Evolutionary conservation across 2,888 invertebrate genomes (phyloP).

Genomic region (Mantis religiosa): DNA sequence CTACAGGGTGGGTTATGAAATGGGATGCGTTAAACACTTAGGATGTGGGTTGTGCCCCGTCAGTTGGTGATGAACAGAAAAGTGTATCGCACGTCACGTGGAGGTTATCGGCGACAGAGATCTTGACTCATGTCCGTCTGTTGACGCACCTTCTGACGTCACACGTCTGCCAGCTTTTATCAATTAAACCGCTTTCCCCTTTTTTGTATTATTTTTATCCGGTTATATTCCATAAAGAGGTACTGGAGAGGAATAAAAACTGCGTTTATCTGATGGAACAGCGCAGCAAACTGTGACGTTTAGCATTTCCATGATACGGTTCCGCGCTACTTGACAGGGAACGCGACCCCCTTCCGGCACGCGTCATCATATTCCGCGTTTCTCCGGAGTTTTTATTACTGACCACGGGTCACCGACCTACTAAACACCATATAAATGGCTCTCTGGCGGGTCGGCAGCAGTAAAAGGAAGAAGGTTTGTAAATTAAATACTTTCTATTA

Average conservation of each 20-base stretch:
- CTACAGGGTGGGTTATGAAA: too few species aligned
- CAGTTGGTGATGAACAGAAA: too few species aligned
- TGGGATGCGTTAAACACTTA: too few species aligned
- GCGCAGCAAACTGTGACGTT: neutral
- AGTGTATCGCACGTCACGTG: too few species aligned
- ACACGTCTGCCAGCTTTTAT: neutral
- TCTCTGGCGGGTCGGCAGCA: too few species aligned
- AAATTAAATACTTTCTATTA: too few species aligned
- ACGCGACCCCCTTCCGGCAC: neutral
- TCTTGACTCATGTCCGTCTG: neutral
- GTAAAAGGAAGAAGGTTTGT: too few species aligned
- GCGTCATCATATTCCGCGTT: neutral
- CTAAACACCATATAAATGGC: too few species aligned
- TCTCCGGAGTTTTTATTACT: neutral
- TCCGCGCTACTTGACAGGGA: neutral
- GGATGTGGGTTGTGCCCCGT: too few species aligned
- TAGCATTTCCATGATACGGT: neutral
- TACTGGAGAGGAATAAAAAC: neutral
- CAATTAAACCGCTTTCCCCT: neutral
- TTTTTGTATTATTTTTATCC: too few species aligned
- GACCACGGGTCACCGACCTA: too few species aligned
- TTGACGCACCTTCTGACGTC: neutral
- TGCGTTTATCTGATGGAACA: neutral
- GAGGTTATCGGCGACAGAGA: neutral
- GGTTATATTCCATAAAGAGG: neutral